Evolutionary conservation across 2,888 invertebrate genomes (phyloP), one percentile per base, ranked within the genome.

Genomic region (Kryphioiulus occultus): DNA sequence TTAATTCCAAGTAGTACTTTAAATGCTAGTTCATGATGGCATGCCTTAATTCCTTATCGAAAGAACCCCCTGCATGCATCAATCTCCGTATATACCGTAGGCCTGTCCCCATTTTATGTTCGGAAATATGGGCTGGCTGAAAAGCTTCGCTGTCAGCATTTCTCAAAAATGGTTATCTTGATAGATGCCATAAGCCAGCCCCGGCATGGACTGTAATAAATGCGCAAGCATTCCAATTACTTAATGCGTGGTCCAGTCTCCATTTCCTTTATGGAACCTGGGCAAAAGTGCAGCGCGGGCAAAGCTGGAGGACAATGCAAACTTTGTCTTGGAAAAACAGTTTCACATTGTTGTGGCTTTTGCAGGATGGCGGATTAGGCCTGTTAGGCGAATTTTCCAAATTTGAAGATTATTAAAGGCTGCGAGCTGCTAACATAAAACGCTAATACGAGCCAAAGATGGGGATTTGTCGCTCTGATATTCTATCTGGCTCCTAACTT

Each of bases 391-490:
- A 1, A 47, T 47, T 53, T 53, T 53, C 53, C 53, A 53, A 53
- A 53, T 53, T 53, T 53, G 53, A 53, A 53, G 53, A 53, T 53
- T 53, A 53, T 53, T 1, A 53, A 53, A 53, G 19, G n/a, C 53
- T 53, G 53, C 19, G 53, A 53, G 53, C 53, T 53, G 53, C 53
- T n/a, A 53, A 53, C 53, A 53, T 19, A 12, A 53, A 53, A 53
- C 53, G 53, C 53, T 53, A 53, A 53, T 53, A 53, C 53, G 53
- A 53, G n/a, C 53, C 53, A 53, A 53, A 53, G 53, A 53, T 53
- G 53, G 53, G 53, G 53, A 53, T 53, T 53, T 53, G 53, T 53
- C 53, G 7, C 53, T 19, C 53, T 53, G 53, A 53, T 53, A 53
- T 53, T n/a, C 7, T 53, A 53, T 53, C 53, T 53, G 12, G 53